Evolutionary conservation across 2,888 invertebrate species (phyloP).

Genomic region (Tachina grossa): DNA sequence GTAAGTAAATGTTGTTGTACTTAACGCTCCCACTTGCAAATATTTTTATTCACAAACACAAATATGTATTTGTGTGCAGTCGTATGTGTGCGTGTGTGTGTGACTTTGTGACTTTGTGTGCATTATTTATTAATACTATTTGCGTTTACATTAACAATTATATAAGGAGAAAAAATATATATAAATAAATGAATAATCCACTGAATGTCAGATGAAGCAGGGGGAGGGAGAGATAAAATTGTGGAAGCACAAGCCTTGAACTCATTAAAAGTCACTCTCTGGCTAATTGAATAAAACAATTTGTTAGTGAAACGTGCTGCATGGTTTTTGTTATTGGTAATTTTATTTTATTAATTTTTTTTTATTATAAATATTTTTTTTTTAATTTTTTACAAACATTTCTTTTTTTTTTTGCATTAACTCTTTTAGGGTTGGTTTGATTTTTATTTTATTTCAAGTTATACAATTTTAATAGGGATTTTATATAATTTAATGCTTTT

Average conservation of each 20-base stretch:
- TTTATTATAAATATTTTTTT: neutral
- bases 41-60: neutral
- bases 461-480: constrained; percentile 48
- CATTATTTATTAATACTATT: neutral
- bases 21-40: neutral
- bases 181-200: constrained; percentile 16
- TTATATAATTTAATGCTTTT: constrained; percentile 34
- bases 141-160: neutral
- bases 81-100: too few relatives aligned
- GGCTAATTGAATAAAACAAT: constrained; percentile 70
- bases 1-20: constrained; percentile 6
- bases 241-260: constrained; percentile 16
- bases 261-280: constrained; percentile 69
- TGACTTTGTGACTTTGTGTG: neutral
- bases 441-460: constrained; percentile 32
- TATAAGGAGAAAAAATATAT: neutral
- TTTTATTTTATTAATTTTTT: constrained; percentile 47
- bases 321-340: constrained; percentile 59
- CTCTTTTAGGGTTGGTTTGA: constrained; percentile 22
- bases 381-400: constrained; percentile 59
- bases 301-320: constrained; percentile 64
- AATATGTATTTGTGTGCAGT: neutral
- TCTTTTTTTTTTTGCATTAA: neutral
- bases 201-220: neutral
- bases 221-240: neutral